These are phyloP conservation scores for Dipus sagitta DNA, from an alignment of 2,797 vertebrate genomes.

Conservation along the genomic window DNA sequence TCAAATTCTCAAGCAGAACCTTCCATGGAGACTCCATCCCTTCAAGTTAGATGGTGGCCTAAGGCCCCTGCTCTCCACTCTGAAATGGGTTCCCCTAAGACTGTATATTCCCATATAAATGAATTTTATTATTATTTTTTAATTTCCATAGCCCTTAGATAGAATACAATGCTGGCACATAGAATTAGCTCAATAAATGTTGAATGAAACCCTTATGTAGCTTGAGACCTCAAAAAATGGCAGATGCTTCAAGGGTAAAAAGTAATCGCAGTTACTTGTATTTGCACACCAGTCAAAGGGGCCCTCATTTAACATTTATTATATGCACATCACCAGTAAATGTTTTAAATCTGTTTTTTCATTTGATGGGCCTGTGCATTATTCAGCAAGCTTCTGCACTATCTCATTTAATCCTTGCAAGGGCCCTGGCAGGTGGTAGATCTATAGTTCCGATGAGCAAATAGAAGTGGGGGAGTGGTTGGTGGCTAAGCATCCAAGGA, in stretches of 20 bases:
- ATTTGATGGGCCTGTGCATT: neutral
- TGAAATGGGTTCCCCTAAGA: neutral
- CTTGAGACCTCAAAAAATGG: neutral
- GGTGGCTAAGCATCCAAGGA: neutral
- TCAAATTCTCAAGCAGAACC: neutral
- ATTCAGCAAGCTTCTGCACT: neutral
- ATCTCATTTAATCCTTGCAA: constrained; percentile 59
- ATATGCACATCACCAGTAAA: neutral
- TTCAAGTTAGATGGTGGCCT: no score
- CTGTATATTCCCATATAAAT: neutral
- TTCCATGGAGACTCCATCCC: neutral
- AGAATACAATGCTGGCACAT: neutral
- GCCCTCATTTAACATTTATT: neutral
- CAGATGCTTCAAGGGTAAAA: neutral
- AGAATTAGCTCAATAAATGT: constrained; percentile 29
- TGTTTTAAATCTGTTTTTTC: constrained; percentile 21
- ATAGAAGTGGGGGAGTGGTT: neutral
- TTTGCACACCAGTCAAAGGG: neutral
- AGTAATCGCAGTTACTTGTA: neutral
- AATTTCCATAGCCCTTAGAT: neutral
- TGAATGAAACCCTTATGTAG: neutral
- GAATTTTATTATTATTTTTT: neutral
- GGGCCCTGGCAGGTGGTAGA: neutral
- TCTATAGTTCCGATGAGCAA: neutral
- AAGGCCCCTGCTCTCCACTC: neutral